Percentiles rank a stretch among this genome's conserved stretches.
phyloP scores from a whole-genome alignment of 2,888 invertebrate species.

The Graphium colonna region DNA sequence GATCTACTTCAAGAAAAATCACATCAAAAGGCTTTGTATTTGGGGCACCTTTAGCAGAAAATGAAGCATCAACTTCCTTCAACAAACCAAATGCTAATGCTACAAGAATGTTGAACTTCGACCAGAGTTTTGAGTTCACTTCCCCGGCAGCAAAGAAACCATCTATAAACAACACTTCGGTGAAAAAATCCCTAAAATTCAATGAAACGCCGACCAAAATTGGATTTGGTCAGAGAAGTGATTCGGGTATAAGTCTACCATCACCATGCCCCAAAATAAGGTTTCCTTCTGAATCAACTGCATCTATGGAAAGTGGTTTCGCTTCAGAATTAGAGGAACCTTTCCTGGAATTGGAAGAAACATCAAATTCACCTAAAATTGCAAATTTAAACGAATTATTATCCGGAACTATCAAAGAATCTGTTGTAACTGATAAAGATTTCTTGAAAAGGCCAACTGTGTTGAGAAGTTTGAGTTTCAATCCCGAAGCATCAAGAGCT shows the following conservation, averaged over 20 bases:
- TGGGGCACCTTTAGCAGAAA: slow-evolving; percentile 66
- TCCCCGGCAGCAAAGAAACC: slow-evolving; percentile 54
- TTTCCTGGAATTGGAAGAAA: slow-evolving; percentile 61
- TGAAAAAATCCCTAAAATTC: slow-evolving; percentile 66
- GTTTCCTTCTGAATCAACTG: slow-evolving; percentile 59
- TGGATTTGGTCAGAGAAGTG: slow-evolving; percentile 48
- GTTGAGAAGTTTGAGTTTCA: slow-evolving; percentile 57
- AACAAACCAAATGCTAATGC: slow-evolving; percentile 50
- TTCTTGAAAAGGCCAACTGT: slow-evolving; percentile 43
- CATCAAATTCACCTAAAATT: slow-evolving; percentile 61
- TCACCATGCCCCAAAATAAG: slow-evolving; percentile 47
- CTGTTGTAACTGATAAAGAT: slow-evolving; percentile 39
- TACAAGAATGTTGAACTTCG: slow-evolving; percentile 65
- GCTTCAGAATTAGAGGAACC: slow-evolving; percentile 71
- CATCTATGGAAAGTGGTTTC: slow-evolving; percentile 70
- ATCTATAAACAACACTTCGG: slow-evolving; percentile 37
- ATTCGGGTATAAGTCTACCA: slow-evolving; percentile 58
- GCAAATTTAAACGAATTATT: slow-evolving; percentile 59
- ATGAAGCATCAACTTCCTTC: slow-evolving; percentile 65
- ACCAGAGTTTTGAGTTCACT: slow-evolving; percentile 64
- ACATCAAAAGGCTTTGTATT: slow-evolving; percentile 59
- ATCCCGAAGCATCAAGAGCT: slow-evolving; percentile 47
- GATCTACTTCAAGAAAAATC: slow-evolving; percentile 53
- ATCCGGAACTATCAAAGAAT: slow-evolving; percentile 59
- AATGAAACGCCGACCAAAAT: slow-evolving; percentile 51